These are phyloP conservation scores for Sitta carolinensis DNA, from an alignment of 2,797 vertebrate species.

Conservation along the genomic window DNA sequence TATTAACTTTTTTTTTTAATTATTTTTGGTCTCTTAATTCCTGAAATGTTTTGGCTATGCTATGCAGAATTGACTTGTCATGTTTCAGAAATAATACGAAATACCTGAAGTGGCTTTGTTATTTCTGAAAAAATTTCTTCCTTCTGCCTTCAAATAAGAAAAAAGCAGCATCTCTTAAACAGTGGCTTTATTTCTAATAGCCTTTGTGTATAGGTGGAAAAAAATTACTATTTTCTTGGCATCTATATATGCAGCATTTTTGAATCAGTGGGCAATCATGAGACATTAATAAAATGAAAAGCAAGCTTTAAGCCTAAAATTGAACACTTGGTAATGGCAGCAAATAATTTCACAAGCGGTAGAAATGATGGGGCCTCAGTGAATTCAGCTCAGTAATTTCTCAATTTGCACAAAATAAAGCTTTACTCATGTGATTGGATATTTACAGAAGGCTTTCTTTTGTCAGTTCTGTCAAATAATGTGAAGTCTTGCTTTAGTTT, in stretches of 20 bases:
- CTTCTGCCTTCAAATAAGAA: background rate
- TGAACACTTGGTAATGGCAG: background rate
- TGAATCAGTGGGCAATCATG: background rate
- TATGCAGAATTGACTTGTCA: background rate
- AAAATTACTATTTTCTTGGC: background rate
- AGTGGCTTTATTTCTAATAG: background rate
- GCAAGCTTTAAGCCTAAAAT: background rate
- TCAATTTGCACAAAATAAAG: background rate
- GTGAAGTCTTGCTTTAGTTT: background rate
- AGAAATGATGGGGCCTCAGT: background rate
- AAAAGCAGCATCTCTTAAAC: background rate
- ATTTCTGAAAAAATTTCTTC: background rate
- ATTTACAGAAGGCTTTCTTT: background rate
- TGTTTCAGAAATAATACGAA: background rate
- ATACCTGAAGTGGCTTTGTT: background rate
- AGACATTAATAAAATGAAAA: background rate
- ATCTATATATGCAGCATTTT: background rate
- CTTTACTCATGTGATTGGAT: background rate
- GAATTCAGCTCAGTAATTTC: background rate
- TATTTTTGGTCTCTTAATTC: background rate
- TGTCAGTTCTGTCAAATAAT: slow-evolving; percentile 5
- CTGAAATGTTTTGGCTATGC: background rate
- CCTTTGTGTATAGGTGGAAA: background rate
- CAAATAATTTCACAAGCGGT: background rate
- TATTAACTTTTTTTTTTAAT: background rate